Conservation (phyloP, 2,113 vertebrate species). For the Paraplagusia blochii region DNA sequence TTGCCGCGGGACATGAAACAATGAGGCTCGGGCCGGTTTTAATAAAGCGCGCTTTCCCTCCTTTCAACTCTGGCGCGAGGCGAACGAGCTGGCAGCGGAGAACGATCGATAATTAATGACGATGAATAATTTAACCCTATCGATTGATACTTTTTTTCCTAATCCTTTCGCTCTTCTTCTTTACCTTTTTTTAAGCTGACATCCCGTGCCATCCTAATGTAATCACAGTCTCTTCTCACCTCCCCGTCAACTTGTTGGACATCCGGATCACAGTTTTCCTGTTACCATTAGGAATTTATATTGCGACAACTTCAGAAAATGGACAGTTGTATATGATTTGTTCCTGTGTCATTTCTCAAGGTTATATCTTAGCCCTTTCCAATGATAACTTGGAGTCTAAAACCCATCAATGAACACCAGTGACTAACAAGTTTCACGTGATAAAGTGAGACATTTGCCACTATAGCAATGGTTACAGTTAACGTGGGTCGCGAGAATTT, state of each 20-base stretch:
- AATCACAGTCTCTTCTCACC: conserved; percentile 43
- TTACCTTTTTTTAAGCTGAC: conserved; percentile 78
- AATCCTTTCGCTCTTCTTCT: conserved; percentile 54
- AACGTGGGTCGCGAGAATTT: too few species aligned
- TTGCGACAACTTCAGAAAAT: too few species aligned
- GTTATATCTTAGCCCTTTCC: too few species aligned
- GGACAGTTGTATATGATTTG: too few species aligned
- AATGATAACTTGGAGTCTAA: too few species aligned
- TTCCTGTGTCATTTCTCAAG: too few species aligned
- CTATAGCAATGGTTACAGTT: too few species aligned
- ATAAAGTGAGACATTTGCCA: too few species aligned
- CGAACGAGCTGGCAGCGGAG: conserved; percentile 83
- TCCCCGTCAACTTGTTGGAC: conserved; percentile 61
- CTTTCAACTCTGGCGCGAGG: conserved; percentile 84
- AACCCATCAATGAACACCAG: too few species aligned
- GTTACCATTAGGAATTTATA: too few species aligned
- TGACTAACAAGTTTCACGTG: too few species aligned
- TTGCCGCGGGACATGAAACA: conserved; percentile 87
- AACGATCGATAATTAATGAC: conserved; percentile 87
- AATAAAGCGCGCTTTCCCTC: conserved; percentile 85
- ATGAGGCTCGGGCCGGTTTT: conserved; percentile 86
- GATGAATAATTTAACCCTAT: conserved; percentile 87
- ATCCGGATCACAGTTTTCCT: too few species aligned
- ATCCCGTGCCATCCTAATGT: conserved; percentile 66
- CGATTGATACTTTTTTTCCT: conserved; percentile 81